phyloP scores from a whole-genome alignment of 2,888 invertebrate genomes.

The Mythimna loreyi region DNA sequence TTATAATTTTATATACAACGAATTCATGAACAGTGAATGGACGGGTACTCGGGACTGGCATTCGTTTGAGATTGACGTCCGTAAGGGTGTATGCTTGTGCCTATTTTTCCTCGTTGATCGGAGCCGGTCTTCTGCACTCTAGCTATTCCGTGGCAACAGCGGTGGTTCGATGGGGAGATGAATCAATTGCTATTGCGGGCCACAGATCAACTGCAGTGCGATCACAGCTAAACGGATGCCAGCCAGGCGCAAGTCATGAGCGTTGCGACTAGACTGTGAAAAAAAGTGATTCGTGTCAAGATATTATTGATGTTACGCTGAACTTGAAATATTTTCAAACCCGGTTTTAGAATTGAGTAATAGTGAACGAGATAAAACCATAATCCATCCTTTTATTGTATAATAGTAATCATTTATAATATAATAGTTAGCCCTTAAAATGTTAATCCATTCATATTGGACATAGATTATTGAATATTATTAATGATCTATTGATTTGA shows the following conservation, averaged over 20 bases:
- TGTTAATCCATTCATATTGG: background rate
- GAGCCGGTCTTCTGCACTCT: background rate
- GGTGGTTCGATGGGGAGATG: conserved; percentile 32
- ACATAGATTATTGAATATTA: background rate
- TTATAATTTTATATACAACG: background rate
- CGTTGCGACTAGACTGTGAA: background rate
- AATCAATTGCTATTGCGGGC: conserved; percentile 57
- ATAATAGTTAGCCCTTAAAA: background rate
- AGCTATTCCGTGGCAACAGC: background rate
- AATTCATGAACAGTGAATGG: background rate
- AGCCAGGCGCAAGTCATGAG: conserved; percentile 13
- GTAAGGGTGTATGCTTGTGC: too few relatives aligned
- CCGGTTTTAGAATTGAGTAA: too few relatives aligned
- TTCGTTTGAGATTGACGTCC: background rate
- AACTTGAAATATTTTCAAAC: too few relatives aligned
- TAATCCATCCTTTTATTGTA: too few relatives aligned
- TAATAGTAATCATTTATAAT: too few relatives aligned
- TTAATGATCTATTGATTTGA: too few relatives aligned
- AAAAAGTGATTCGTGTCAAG: background rate
- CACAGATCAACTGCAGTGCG: conserved; percentile 53
- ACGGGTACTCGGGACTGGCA: background rate
- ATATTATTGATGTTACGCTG: background rate
- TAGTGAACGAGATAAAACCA: background rate
- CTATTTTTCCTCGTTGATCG: background rate
- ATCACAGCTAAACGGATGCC: conserved; percentile 30